A percentile compares a stretch with the other conserved stretches of the same genome.
phyloP scores from a whole-genome alignment of 2,888 invertebrate genomes.

The Poecilobothrus nobilitatus region DNA sequence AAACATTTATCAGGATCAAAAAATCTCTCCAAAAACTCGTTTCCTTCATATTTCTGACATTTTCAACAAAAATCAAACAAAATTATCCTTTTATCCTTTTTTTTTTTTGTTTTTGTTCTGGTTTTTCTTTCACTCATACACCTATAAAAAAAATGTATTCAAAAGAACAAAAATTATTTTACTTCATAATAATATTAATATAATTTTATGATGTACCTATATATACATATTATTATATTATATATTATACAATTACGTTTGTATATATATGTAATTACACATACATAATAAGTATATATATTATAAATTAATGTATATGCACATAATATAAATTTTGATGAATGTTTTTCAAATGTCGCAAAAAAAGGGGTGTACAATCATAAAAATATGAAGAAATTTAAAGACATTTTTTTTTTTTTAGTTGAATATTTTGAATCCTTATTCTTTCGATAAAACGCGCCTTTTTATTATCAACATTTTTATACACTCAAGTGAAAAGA shows the following conservation, averaged over 20 bases:
- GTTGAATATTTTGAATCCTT: background rate
- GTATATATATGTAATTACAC: background rate
- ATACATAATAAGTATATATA: background rate
- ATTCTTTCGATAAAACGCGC: background rate
- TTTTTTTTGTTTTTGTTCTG: background rate
- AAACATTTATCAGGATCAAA: background rate
- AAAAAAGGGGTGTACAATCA: background rate
- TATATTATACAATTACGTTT: background rate
- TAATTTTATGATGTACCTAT: background rate
- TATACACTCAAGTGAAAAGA: background rate
- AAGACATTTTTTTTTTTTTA: background rate
- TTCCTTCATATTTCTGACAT: constrained; percentile 6
- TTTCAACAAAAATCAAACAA: constrained; percentile 5
- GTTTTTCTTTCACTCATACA: background rate
- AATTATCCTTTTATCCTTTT: background rate
- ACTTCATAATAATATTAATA: background rate
- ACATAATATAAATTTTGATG: background rate
- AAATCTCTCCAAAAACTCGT: background rate
- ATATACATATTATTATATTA: no score
- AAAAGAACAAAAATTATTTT: no score
- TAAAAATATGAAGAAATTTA: no score
- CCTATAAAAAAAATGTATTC: background rate
- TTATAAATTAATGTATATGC: background rate
- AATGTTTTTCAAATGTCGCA: constrained; percentile 6
- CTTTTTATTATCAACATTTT: background rate